phyloP scores from a whole-genome alignment of 2,888 invertebrate species.

The Noctua pronuba region DNA sequence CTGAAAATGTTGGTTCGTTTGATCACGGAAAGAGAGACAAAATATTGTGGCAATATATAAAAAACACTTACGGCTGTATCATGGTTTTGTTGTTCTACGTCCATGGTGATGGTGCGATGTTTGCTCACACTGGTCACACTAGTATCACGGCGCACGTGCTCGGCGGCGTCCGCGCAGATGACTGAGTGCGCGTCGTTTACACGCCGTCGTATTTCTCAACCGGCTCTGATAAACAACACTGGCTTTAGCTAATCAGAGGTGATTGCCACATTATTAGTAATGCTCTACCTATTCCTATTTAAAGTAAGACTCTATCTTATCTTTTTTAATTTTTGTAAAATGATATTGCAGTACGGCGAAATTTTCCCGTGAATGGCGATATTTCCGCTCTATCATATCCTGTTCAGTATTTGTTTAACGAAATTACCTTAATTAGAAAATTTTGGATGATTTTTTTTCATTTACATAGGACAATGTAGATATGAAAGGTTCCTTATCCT shows the following conservation, averaged over 20 bases:
- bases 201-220: slow-evolving; percentile 75
- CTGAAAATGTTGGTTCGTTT: slow-evolving; percentile 20
- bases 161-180: slow-evolving; percentile 72
- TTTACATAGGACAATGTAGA: not conserved
- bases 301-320: slow-evolving; percentile 61
- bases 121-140: slow-evolving; percentile 61
- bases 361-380: slow-evolving; percentile 5
- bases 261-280: slow-evolving; percentile 69
- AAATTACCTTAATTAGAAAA: slow-evolving; percentile 6
- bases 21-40: slow-evolving; percentile 22
- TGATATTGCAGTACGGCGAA: slow-evolving; percentile 18
- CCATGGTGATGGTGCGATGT: slow-evolving; percentile 69
- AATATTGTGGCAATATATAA: not conserved
- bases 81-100: slow-evolving; percentile 69
- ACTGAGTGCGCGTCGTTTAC: slow-evolving; percentile 74
- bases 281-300: slow-evolving; percentile 45
- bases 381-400: slow-evolving; percentile 25
- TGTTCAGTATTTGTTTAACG: slow-evolving; percentile 5
- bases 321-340: slow-evolving; percentile 23
- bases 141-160: slow-evolving; percentile 72
- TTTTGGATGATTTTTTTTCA: not conserved
- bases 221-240: slow-evolving; percentile 80
- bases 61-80: slow-evolving; percentile 76
- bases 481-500: not conserved
- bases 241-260: slow-evolving; percentile 78